These are phyloP conservation scores for Galendromus occidentalis DNA, from an alignment of 1,140 invertebrate species.

Conservation along the genomic window DNA sequence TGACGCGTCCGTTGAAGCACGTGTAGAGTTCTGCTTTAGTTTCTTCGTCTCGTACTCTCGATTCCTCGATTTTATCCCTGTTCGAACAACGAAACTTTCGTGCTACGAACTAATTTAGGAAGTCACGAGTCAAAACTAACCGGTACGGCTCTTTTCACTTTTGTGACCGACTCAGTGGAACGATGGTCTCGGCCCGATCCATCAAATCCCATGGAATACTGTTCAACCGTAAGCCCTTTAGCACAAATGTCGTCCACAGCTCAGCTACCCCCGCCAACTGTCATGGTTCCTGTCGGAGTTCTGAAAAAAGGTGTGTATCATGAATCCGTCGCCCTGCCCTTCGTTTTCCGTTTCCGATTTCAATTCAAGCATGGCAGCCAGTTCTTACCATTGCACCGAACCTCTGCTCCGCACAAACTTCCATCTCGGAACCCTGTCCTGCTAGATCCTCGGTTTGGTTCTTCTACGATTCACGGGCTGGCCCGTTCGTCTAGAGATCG, in stretches of 20 bases:
- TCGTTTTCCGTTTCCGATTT: background rate
- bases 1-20: too few species aligned
- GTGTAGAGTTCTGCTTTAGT: too few species aligned
- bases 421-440: background rate
- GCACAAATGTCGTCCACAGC: constrained; percentile 41
- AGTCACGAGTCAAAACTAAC: too few species aligned
- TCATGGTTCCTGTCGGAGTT: constrained; percentile 65
- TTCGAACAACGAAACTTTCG: too few species aligned
- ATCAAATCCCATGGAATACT: constrained; percentile 75
- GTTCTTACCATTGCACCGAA: background rate
- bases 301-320: constrained; percentile 35
- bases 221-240: constrained; percentile 58
- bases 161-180: too few species aligned
- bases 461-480: too few species aligned
- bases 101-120: too few species aligned
- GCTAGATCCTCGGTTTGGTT: background rate
- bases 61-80: too few species aligned
- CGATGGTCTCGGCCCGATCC: constrained; percentile 43
- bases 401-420: background rate
- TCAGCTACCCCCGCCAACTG: constrained; percentile 40
- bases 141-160: too few species aligned
- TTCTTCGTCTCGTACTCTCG: too few species aligned
- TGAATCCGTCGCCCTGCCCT: constrained; percentile 4
- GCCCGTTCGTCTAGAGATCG: too few species aligned
- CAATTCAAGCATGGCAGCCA: background rate